Evolutionary conservation across 1,140 invertebrate species (phyloP).

Genomic region (Dreissena rostriformis): DNA sequence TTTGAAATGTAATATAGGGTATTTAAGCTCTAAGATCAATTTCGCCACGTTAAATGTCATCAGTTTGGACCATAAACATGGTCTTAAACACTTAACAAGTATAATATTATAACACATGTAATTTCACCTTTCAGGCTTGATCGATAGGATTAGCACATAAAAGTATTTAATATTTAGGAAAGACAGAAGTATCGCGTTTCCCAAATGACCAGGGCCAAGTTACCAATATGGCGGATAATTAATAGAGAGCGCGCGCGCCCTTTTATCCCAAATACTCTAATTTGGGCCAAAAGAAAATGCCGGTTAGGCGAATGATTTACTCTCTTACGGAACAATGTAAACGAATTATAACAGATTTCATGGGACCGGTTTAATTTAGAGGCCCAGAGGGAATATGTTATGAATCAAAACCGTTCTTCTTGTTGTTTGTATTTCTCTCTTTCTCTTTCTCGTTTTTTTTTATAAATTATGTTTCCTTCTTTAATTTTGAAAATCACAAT

Average conservation of each 20-base stretch:
- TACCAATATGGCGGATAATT: not conserved
- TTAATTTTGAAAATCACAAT: too few relatives aligned
- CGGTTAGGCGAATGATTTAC: not conserved
- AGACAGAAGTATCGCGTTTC: not conserved
- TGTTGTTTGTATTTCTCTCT: too few relatives aligned
- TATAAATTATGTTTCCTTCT: too few relatives aligned
- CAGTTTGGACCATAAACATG: not conserved
- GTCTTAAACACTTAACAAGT: conserved; percentile 5
- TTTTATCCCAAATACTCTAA: not conserved
- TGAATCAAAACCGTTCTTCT: too few relatives aligned
- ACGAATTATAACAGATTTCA: too few relatives aligned
- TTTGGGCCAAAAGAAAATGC: not conserved
- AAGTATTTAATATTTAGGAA: not conserved
- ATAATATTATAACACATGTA: conserved; percentile 11
- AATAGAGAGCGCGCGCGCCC: not conserved
- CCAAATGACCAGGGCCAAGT: not conserved
- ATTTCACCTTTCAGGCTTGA: not conserved
- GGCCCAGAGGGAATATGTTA: too few relatives aligned
- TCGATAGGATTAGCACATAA: not conserved
- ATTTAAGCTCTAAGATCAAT: not conserved
- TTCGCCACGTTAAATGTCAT: not conserved
- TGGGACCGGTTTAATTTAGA: too few relatives aligned
- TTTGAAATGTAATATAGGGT: not conserved
- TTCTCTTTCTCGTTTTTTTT: too few relatives aligned
- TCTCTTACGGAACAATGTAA: not conserved